Evolutionary conservation across 1,140 invertebrate genomes (phyloP).

Genomic region (Musca domestica): DNA sequence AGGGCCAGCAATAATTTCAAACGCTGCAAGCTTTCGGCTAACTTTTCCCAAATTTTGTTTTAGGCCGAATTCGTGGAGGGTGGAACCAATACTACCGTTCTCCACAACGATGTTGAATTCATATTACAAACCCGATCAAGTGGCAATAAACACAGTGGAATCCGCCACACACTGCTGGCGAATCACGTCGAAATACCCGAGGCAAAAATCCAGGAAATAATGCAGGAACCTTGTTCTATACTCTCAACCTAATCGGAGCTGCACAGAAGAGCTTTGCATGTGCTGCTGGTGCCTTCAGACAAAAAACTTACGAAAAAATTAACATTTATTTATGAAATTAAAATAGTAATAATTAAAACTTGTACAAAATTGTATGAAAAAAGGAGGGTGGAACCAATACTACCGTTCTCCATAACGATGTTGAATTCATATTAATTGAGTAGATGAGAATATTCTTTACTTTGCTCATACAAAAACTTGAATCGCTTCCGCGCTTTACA

Average conservation of each 20-base stretch:
- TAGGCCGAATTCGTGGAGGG: constrained; percentile 77
- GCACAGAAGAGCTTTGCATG: no score
- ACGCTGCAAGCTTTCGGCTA: no score
- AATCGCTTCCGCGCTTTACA: no score
- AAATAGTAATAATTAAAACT: no score
- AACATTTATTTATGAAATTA: no score
- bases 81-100: constrained; percentile 80
- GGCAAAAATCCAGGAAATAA: constrained; percentile 50
- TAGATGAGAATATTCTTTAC: no score
- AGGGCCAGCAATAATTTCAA: no score
- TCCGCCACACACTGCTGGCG: constrained; percentile 44
- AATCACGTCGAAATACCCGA: constrained; percentile 46
- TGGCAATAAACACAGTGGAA: constrained; percentile 50
- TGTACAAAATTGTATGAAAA: no score
- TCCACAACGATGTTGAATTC: constrained; percentile 43
- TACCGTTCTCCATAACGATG: constrained; percentile 60
- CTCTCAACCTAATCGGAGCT: constrained; percentile 21
- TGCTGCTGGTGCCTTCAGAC: no score
- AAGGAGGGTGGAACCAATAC: constrained; percentile 80
- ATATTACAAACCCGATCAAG: constrained; percentile 48
- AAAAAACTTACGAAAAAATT: no score
- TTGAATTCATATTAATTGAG: constrained; percentile 43
- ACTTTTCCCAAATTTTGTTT: constrained; percentile 27
- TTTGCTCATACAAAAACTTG: neutral
- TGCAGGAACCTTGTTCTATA: constrained; percentile 50